A percentile compares a stretch with the other conserved stretches of the same genome.
phyloP scores from a whole-genome alignment of 2,113 vertebrate species.

The Meleagris gallopavo region DNA sequence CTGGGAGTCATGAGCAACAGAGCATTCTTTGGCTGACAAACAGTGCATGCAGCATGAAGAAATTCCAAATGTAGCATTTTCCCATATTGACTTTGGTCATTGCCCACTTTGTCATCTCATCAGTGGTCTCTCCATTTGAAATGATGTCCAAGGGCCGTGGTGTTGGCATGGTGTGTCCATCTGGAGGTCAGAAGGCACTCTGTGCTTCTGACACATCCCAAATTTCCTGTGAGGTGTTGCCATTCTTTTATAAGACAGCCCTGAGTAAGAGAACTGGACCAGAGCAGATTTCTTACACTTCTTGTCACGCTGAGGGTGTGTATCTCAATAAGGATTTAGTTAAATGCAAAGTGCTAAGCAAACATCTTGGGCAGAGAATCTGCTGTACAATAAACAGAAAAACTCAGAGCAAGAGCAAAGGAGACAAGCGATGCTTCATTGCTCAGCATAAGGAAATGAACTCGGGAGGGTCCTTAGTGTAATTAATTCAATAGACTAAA shows the following conservation, averaged over 20 bases:
- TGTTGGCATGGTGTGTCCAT: neutral
- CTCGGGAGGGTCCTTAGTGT: neutral
- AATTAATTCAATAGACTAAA: neutral
- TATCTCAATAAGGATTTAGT: neutral
- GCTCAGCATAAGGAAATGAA: conserved; percentile 29
- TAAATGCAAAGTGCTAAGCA: neutral
- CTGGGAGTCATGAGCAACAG: neutral
- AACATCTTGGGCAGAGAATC: conserved; percentile 25
- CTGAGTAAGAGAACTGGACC: neutral
- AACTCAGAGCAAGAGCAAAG: neutral
- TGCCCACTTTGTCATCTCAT: neutral
- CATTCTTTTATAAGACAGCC: neutral
- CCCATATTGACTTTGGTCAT: neutral
- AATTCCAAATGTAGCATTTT: neutral
- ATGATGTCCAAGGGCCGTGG: neutral
- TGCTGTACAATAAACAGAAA: neutral
- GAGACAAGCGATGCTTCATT: neutral
- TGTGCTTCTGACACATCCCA: neutral
- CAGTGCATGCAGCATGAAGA: neutral
- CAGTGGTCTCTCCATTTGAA: neutral
- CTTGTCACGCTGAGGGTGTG: neutral
- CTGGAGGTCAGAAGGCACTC: neutral
- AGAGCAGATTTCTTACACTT: neutral
- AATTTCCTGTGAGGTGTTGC: neutral
- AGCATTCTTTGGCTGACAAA: neutral